A percentile compares a stretch with the other conserved stretches of the same genome.
Evolutionary conservation across 1,140 invertebrate genomes (phyloP).

Genomic region (Oryctes rhinoceros): DNA sequence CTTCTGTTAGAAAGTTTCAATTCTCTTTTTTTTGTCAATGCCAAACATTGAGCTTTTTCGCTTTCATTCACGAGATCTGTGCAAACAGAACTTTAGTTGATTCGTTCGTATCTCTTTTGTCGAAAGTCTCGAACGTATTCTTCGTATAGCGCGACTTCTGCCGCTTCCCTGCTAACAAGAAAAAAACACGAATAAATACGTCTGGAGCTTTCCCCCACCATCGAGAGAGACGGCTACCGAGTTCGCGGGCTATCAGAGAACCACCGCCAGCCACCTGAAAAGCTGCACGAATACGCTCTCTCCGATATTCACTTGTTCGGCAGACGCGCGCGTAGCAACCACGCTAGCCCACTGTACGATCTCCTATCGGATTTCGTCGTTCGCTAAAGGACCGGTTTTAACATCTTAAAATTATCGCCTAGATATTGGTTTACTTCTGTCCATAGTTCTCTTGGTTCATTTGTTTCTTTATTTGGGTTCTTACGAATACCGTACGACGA

Average conservation of each 20-base stretch:
- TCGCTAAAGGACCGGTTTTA: background rate
- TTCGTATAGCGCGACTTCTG: too few species aligned
- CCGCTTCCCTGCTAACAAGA: background rate
- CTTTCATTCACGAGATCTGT: too few species aligned
- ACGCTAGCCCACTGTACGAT: background rate
- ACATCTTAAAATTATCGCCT: background rate
- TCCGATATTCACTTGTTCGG: constrained; percentile 2
- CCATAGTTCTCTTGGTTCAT: too few species aligned
- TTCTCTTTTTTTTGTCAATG: too few species aligned
- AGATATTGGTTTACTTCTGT: too few species aligned
- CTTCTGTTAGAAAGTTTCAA: too few species aligned
- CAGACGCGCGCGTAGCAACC: background rate
- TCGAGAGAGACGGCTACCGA: background rate
- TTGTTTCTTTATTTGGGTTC: too few species aligned
- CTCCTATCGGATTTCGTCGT: background rate
- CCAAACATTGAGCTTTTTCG: too few species aligned
- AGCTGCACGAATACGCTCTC: background rate
- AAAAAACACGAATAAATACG: background rate
- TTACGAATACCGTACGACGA: too few species aligned
- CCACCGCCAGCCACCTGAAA: background rate
- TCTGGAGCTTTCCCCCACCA: background rate
- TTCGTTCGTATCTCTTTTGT: too few species aligned
- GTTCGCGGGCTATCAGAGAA: background rate
- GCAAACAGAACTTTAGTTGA: too few species aligned
- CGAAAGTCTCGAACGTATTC: too few species aligned